A percentile compares a stretch with the other conserved stretches of the same genome.
phyloP scores from a whole-genome alignment of 2,113 vertebrate species.

The Ptilonorhynchus violaceus region DNA sequence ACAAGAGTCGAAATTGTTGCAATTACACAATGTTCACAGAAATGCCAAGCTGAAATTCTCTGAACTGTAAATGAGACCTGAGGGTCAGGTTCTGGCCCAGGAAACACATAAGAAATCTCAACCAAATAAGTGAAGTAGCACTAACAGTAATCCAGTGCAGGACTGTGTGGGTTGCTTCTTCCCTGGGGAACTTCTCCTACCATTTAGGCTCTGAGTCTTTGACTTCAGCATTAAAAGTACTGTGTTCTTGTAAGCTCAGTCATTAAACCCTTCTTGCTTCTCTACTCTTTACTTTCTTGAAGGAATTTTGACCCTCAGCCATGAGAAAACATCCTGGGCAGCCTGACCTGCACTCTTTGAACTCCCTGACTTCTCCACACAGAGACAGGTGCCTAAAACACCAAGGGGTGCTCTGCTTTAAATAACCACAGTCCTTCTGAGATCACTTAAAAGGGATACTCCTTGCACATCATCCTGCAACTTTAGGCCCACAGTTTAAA shows the following conservation, averaged over 20 bases:
- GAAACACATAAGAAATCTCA: neutral
- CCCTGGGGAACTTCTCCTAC: neutral
- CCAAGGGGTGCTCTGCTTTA: neutral
- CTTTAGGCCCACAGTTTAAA: neutral
- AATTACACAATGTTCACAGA: conserved; percentile 16
- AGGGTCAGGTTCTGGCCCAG: conserved; percentile 23
- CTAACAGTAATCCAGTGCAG: neutral
- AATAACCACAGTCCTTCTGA: neutral
- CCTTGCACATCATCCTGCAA: neutral
- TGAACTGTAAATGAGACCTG: conserved; percentile 37
- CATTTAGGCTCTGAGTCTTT: neutral
- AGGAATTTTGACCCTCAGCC: neutral
- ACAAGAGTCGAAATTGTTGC: conserved; percentile 33
- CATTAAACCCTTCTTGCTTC: neutral
- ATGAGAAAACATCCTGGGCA: neutral
- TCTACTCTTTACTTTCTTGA: neutral
- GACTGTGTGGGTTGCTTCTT: neutral
- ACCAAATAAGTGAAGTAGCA: neutral
- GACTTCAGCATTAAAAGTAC: neutral
- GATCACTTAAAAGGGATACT: neutral
- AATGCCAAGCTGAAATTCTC: conserved; percentile 8
- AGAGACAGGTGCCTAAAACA: neutral
- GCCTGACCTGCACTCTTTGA: neutral
- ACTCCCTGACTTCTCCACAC: neutral
- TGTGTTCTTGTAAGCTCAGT: neutral